A percentile compares a stretch with the other conserved stretches of the same genome.
These are phyloP conservation scores for Thereva unica DNA, from an alignment of 2,888 invertebrate genomes.

Conservation along the genomic window DNA sequence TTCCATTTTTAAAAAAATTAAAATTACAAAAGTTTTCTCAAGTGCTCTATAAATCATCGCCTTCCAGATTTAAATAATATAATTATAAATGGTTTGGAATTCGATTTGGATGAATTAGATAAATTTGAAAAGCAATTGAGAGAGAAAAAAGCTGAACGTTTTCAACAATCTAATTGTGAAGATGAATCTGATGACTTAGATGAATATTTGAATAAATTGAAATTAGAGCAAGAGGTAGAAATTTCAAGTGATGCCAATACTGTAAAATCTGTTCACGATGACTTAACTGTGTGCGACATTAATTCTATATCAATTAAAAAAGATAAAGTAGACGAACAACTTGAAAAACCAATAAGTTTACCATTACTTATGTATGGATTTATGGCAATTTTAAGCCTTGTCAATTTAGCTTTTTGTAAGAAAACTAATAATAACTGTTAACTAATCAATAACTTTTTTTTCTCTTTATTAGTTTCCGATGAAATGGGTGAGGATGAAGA, in stretches of 20 bases:
- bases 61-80: constrained; percentile 56
- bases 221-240: constrained; percentile 45
- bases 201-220: constrained; percentile 55
- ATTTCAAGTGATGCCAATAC: not conserved
- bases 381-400: constrained; percentile 55
- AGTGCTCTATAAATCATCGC: constrained; percentile 35
- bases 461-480: constrained; percentile 46
- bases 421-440: constrained; percentile 38
- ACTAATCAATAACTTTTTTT: constrained; percentile 48
- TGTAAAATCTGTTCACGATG: not conserved
- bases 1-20: not conserved
- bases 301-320: constrained; percentile 12
- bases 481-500: constrained; percentile 59
- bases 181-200: constrained; percentile 53
- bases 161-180: constrained; percentile 5
- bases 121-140: constrained; percentile 54
- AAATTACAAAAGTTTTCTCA: not conserved
- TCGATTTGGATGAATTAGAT: constrained; percentile 58
- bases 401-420: constrained; percentile 56
- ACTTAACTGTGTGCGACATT: not conserved
- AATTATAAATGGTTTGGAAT: constrained; percentile 58
- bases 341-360: constrained; percentile 42
- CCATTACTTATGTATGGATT: constrained; percentile 56
- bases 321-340: not conserved
- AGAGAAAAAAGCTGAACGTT: constrained; percentile 47